phyloP scores from a whole-genome alignment of 2,888 invertebrate species.

The Alcis repandata region DNA sequence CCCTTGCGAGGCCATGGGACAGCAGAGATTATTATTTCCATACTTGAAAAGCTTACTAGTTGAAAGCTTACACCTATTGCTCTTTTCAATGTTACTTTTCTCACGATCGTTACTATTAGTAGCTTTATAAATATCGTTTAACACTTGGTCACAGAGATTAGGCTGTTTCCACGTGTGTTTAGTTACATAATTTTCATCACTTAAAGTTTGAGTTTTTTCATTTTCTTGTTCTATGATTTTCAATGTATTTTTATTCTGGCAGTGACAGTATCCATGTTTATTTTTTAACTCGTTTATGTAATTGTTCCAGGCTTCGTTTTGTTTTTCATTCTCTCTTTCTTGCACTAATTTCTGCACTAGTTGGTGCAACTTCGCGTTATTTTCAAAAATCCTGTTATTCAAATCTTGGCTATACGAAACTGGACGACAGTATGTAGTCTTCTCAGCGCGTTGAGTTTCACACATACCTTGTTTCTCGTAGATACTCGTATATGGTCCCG shows the following conservation, averaged over 20 bases:
- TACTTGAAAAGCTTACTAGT: slow-evolving; percentile 33
- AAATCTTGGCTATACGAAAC: slow-evolving; percentile 59
- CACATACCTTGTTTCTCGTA: neutral
- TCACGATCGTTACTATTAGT: slow-evolving; percentile 21
- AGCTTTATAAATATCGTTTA: slow-evolving; percentile 54
- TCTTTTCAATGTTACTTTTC: neutral
- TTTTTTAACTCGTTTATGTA: slow-evolving; percentile 70
- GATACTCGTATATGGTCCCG: neutral
- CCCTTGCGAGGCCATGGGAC: slow-evolving; percentile 64
- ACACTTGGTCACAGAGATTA: slow-evolving; percentile 51
- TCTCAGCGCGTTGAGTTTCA: slow-evolving; percentile 53
- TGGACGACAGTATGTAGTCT: slow-evolving; percentile 66
- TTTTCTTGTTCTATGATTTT: slow-evolving; percentile 34
- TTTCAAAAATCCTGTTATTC: slow-evolving; percentile 61
- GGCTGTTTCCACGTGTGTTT: slow-evolving; percentile 47
- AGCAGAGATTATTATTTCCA: slow-evolving; percentile 53
- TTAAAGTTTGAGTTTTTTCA: slow-evolving; percentile 34
- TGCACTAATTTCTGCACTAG: slow-evolving; percentile 61
- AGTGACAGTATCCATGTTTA: slow-evolving; percentile 53
- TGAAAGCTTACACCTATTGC: neutral
- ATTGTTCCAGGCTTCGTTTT: slow-evolving; percentile 67
- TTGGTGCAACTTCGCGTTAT: slow-evolving; percentile 61
- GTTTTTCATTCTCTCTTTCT: slow-evolving; percentile 64
- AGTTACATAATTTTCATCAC: slow-evolving; percentile 54
- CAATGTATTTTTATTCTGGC: slow-evolving; percentile 12